These are phyloP conservation scores for Nomada goodeniana DNA, from an alignment of 2,888 invertebrate species.

Conservation along the genomic window DNA sequence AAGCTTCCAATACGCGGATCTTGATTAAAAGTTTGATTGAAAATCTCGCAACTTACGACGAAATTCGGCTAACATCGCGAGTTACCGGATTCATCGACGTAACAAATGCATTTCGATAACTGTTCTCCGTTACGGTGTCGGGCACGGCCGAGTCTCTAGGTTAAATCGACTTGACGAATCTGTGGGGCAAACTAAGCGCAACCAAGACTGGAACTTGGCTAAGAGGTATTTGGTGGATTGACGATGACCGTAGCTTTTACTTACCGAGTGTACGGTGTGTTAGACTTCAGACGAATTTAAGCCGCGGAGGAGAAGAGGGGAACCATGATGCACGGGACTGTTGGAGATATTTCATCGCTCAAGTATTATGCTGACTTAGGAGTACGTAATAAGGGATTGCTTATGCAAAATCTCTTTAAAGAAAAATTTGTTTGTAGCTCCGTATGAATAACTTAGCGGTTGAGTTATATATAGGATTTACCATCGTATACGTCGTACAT, in stretches of 20 bases:
- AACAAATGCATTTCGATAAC: constrained; percentile 23
- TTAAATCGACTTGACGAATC: constrained; percentile 20
- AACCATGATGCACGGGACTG: background rate
- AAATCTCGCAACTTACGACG: background rate
- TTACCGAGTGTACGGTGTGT: background rate
- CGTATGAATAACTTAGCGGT: no score
- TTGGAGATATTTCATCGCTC: background rate
- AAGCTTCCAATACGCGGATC: no score
- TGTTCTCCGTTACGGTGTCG: background rate
- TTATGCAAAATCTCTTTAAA: background rate
- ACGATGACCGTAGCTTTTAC: constrained; percentile 3
- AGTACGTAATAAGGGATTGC: background rate
- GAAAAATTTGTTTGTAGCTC: no score
- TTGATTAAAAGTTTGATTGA: constrained; percentile 2
- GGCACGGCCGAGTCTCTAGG: background rate
- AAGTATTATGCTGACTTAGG: background rate
- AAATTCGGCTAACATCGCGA: background rate
- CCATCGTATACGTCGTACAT: no score
- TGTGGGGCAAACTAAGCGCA: background rate
- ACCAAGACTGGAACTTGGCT: constrained; percentile 10
- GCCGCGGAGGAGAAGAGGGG: background rate
- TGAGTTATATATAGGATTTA: no score
- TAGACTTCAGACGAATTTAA: background rate
- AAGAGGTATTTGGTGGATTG: constrained; percentile 25
- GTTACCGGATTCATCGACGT: constrained; percentile 14